phyloP scores from a whole-genome alignment of 2,797 vertebrate genomes.

The Cephalopachus bancanus region DNA sequence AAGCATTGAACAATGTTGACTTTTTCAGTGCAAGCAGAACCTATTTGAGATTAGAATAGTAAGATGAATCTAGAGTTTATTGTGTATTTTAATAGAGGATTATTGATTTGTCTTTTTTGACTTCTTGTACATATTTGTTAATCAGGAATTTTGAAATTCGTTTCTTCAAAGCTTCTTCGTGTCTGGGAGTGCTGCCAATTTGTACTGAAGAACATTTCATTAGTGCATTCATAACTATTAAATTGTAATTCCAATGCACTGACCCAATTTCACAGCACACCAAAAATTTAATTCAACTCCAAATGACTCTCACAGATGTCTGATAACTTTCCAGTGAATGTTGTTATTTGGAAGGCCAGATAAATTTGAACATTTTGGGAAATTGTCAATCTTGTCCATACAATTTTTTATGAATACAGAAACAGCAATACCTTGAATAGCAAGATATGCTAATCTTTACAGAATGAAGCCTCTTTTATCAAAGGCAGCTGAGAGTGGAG shows the following conservation, averaged over 20 bases:
- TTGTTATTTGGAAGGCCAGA: not conserved
- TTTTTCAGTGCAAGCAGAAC: not conserved
- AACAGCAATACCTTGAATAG: not conserved
- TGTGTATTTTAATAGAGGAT: constrained; percentile 15
- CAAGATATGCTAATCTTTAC: not conserved
- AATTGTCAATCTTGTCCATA: constrained; percentile 10
- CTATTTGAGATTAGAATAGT: not conserved
- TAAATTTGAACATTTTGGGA: constrained; percentile 53
- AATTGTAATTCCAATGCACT: constrained; percentile 83
- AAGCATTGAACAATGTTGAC: not conserved
- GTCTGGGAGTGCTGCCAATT: constrained; percentile 34
- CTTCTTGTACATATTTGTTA: constrained; percentile 63
- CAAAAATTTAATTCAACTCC: constrained; percentile 72
- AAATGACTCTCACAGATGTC: constrained; percentile 57
- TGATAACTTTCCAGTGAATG: constrained; percentile 73
- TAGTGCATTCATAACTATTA: constrained; percentile 69
- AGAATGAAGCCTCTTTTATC: not conserved
- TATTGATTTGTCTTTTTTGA: constrained; percentile 65
- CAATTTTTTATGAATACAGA: constrained; percentile 29
- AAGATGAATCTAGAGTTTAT: constrained; percentile 5
- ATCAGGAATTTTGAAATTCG: constrained; percentile 71
- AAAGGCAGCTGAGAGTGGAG: not conserved
- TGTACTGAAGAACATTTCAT: constrained; percentile 64
- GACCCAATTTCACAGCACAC: constrained; percentile 85
- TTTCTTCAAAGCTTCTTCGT: constrained; percentile 37